A percentile compares a stretch with the other conserved stretches of the same genome.
phyloP scores from a whole-genome alignment of 2,888 invertebrate species.

The Synanthedon vespiformis region DNA sequence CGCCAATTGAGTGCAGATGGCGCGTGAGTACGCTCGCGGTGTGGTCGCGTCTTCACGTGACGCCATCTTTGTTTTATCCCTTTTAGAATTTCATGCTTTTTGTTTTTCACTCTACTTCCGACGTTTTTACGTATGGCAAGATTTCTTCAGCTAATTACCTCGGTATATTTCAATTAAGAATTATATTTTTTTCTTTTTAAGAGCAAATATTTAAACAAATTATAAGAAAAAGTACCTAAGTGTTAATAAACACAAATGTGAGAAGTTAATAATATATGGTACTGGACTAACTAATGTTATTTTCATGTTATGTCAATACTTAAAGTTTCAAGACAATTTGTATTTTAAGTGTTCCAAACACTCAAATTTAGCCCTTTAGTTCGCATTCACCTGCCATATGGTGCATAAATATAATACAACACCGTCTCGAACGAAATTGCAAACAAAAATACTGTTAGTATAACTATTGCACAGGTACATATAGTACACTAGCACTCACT shows the following conservation, averaged over 20 bases:
- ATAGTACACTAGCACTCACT: too few relatives aligned
- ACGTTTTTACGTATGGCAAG: conserved; percentile 1
- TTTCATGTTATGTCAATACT: too few relatives aligned
- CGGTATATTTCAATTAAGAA: too few relatives aligned
- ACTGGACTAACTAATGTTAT: too few relatives aligned
- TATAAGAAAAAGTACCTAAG: too few relatives aligned
- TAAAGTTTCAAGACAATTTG: too few relatives aligned
- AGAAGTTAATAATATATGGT: too few relatives aligned
- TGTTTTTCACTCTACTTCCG: conserved; percentile 7
- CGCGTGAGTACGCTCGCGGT: conserved; percentile 47
- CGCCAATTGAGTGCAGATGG: conserved; percentile 64
- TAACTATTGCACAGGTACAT: conserved; percentile 35
- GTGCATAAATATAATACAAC: conserved; percentile 43
- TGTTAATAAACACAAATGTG: too few relatives aligned
- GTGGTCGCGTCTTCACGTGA: conserved; percentile 53
- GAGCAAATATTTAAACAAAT: too few relatives aligned
- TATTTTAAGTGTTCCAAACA: too few relatives aligned
- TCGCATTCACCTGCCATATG: conserved; percentile 39
- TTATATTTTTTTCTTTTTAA: too few relatives aligned
- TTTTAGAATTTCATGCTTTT: conserved; percentile 25
- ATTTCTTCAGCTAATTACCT: too few relatives aligned
- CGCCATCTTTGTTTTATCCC: conserved; percentile 29
- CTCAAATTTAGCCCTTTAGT: not conserved
- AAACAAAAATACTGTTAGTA: conserved; percentile 35
- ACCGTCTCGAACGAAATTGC: conserved; percentile 39